phyloP scores from a whole-genome alignment of 1,140 invertebrate species.

The Tetramorium alpestre region DNA sequence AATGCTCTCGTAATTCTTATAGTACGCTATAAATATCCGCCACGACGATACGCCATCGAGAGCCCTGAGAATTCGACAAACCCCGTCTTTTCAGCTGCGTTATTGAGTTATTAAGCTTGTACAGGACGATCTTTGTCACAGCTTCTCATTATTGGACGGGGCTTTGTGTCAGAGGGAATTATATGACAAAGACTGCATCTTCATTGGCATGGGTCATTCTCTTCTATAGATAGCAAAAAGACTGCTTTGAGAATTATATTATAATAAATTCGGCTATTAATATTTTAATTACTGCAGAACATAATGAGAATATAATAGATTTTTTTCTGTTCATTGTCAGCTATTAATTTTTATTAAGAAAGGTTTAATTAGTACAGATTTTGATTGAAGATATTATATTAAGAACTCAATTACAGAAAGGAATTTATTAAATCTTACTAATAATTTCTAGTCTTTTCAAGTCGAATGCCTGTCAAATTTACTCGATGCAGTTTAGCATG shows the following conservation, averaged over 20 bases:
- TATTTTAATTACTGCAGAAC: neutral
- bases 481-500: neutral
- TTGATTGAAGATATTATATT: slow-evolving; percentile 1
- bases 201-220: neutral
- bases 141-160: slow-evolving; percentile 12
- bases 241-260: neutral
- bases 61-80: slow-evolving; percentile 8
- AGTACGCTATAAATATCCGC: slow-evolving; percentile 38
- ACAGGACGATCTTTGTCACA: slow-evolving; percentile 9
- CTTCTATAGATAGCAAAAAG: neutral
- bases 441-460: slow-evolving; percentile 42
- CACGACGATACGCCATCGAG: slow-evolving; percentile 19
- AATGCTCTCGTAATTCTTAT: slow-evolving; percentile 65
- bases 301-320: neutral
- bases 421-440: slow-evolving; percentile 25
- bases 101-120: slow-evolving; percentile 29
- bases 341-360: neutral
- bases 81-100: neutral
- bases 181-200: neutral
- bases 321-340: neutral
- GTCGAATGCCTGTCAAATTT: slow-evolving; percentile 40
- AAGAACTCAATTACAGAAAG: slow-evolving; percentile 22
- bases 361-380: neutral
- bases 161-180: neutral
- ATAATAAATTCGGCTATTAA: neutral